phyloP scores from a whole-genome alignment of 2,888 invertebrate species.

The Dusona sp. region DNA sequence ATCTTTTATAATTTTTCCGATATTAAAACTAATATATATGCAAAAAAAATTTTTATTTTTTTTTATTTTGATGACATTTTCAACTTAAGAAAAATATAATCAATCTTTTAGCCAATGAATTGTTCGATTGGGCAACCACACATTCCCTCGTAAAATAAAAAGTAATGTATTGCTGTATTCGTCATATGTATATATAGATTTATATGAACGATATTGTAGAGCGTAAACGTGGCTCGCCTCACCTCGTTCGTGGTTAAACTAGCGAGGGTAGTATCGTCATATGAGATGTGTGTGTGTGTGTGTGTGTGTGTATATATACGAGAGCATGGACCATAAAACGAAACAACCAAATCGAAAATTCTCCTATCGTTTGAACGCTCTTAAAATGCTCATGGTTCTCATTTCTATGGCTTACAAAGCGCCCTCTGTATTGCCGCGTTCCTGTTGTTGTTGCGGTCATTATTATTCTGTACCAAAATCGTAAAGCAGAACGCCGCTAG shows the following conservation, averaged over 20 bases:
- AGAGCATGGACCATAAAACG: constrained; percentile 48
- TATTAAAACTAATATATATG: not conserved
- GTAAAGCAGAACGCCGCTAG: not conserved
- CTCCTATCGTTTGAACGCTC: constrained; percentile 34
- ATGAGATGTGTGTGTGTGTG: not conserved
- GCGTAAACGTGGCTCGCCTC: not conserved
- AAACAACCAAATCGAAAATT: constrained; percentile 58
- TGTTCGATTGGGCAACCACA: constrained; percentile 58
- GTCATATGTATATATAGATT: constrained; percentile 16
- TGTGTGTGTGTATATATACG: not conserved
- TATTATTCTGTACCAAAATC: not conserved
- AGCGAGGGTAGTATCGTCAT: constrained; percentile 2
- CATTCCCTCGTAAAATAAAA: constrained; percentile 65
- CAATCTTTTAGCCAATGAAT: constrained; percentile 73
- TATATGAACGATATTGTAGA: not conserved
- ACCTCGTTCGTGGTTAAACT: constrained; percentile 24
- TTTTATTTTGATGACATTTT: not conserved
- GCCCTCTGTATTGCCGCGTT: not conserved
- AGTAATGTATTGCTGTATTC: constrained; percentile 64
- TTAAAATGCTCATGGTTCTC: constrained; percentile 17
- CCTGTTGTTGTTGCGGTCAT: not conserved
- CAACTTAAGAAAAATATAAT: constrained; percentile 55
- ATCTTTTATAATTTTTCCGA: not conserved
- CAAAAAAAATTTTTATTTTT: not conserved
- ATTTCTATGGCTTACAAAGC: not conserved